Evolutionary conservation across 2,797 vertebrate genomes (phyloP).

Genomic region (Margarornis squamiger): DNA sequence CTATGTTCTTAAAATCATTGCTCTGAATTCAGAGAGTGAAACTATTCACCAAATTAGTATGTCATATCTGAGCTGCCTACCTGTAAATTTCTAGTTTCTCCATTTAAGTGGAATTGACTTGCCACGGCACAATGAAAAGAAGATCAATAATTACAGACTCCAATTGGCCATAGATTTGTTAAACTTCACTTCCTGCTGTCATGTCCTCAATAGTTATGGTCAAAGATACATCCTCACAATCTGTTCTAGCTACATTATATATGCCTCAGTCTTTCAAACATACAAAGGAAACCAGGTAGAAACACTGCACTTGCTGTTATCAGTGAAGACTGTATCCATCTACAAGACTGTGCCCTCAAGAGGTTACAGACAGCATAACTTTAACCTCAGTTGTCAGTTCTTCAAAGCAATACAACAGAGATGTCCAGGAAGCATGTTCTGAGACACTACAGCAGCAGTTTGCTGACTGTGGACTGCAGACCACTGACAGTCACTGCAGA

Average conservation of each 20-base stretch:
- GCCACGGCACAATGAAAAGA: background rate
- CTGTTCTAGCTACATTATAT: background rate
- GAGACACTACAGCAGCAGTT: background rate
- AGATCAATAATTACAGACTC: slow-evolving; percentile 20
- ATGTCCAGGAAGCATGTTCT: background rate
- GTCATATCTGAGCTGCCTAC: background rate
- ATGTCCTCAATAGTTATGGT: background rate
- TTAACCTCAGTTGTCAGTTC: background rate
- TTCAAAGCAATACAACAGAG: background rate
- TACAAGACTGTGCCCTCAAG: slow-evolving; percentile 55
- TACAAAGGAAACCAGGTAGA: slow-evolving; percentile 8
- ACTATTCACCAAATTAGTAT: background rate
- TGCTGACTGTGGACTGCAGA: background rate
- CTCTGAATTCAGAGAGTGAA: slow-evolving; percentile 32
- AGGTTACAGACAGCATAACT: slow-evolving; percentile 38
- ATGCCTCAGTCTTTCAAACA: background rate
- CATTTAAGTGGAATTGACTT: slow-evolving; percentile 49
- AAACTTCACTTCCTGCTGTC: slow-evolving; percentile 24
- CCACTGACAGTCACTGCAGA: background rate
- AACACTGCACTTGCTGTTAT: background rate
- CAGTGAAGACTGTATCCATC: background rate
- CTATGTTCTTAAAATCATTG: slow-evolving; percentile 24
- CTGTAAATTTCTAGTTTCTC: slow-evolving; percentile 12
- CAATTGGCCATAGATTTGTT: background rate
- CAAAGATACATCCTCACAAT: background rate